These are phyloP conservation scores for Mallateleia sp. DNA, from an alignment of 2,888 invertebrate species.

Conservation along the genomic window DNA sequence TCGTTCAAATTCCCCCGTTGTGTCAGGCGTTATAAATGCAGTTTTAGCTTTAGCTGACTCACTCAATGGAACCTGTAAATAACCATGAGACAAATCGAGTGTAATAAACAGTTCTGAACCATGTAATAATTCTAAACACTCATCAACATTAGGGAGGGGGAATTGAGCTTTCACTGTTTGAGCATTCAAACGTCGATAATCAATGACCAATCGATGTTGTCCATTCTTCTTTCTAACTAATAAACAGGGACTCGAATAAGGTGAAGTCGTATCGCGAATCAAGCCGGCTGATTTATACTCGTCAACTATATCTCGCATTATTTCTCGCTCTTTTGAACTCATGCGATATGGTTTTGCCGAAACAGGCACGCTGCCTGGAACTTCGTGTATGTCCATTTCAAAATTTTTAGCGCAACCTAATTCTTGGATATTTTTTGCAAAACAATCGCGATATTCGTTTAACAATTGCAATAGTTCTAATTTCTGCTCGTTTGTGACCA, in stretches of 20 bases:
- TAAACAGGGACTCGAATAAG: neutral
- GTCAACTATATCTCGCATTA: neutral
- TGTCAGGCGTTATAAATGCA: too few species aligned
- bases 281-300: slow-evolving; percentile 1
- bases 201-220: neutral
- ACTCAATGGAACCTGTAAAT: neutral
- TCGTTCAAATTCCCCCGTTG: too few species aligned
- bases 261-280: neutral
- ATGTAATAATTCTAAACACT: neutral
- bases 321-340: neutral
- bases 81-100: neutral
- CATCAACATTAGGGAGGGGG: neutral
- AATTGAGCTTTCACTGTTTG: neutral
- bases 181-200: neutral
- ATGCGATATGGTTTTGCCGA: neutral
- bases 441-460: slow-evolving; percentile 15
- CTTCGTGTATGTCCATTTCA: neutral
- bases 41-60: too few species aligned
- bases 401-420: neutral
- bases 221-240: slow-evolving; percentile 1
- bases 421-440: slow-evolving; percentile 4
- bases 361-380: neutral
- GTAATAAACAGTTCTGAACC: neutral
- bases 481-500: too few species aligned
- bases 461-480: neutral